Evolutionary conservation across 2,797 vertebrate species (phyloP), one percentile per base, ranked within the genome.

Genomic region (Cirrhinus mrigala): DNA sequence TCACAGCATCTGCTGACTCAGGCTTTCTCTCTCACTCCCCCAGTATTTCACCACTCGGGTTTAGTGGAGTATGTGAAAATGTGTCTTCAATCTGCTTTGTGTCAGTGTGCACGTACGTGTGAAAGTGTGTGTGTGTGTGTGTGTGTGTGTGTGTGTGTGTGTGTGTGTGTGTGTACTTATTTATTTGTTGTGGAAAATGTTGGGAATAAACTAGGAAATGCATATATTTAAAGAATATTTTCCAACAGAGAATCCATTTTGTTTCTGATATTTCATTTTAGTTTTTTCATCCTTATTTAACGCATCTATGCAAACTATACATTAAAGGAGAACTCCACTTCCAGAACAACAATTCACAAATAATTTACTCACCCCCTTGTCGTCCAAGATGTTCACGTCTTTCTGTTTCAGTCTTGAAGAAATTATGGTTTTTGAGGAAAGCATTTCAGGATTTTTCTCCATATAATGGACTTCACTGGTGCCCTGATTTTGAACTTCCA

Each of bases 1-100:
- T 81, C 68, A 29, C 56, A 75, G 56, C 0, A 1, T 83, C 81
- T 64, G 81, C 81, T 75, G 81, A 83, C 46, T 83, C 81, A 73
- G 69, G 66, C 3, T 10, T 83, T 46, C 27, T 83, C 54, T 20
- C 40, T 50, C 22, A 50, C 40, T 40, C 44, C 58, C 52, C 20
- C 20, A 52, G 4, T 83, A 62, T 52, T 83, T 66, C 81, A 64
- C n/a, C 52, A 48, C 20, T n/a, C 8, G 8, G 27, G 3, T 82
- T 74, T 16, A 50, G 70, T 62, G 54, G 56, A 48, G 22, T 75
- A 3, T 62, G 70, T 64, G 20, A 48, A 27, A 52, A 12, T 27
- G 56, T 11, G 4, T 64, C 56, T 74, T 50, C 56, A 62, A 18
- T 37, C 40, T 24, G 24, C 20, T 73, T 33, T 73, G 37, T 33